Evolutionary conservation across 1,140 invertebrate species (phyloP).

Genomic region (Drosophila sulfurigaster): DNA sequence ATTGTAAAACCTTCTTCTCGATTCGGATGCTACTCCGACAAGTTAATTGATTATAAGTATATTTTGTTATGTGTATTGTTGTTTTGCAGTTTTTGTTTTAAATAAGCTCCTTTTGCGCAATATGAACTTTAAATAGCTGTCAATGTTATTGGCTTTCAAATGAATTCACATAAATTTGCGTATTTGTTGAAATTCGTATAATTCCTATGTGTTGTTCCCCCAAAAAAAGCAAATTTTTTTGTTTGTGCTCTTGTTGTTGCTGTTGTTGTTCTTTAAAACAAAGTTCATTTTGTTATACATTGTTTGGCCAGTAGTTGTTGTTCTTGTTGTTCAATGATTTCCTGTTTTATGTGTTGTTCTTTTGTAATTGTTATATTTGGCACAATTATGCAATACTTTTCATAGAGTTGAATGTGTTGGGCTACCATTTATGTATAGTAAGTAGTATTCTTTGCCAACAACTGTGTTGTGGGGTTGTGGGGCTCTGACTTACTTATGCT

Average conservation of each 20-base stretch:
- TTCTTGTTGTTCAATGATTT: constrained; percentile 45
- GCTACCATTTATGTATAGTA: constrained; percentile 30
- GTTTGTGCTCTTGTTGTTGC: constrained; percentile 59
- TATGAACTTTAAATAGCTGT: constrained; percentile 54
- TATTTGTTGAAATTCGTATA: constrained; percentile 80
- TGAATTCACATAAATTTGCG: constrained; percentile 46
- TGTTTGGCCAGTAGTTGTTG: constrained; percentile 65
- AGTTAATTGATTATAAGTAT: constrained; percentile 21
- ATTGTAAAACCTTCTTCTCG: constrained; percentile 17
- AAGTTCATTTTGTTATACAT: constrained; percentile 29
- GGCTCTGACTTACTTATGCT: constrained; percentile 61
- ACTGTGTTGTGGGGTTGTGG: constrained; percentile 41
- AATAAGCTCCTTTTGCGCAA: constrained; percentile 71
- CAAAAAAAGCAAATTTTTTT: constrained; percentile 72
- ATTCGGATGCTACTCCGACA: constrained; percentile 11
- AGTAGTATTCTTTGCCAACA: constrained; percentile 47
- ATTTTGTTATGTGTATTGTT: constrained; percentile 14
- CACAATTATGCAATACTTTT: constrained; percentile 54
- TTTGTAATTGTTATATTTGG: constrained; percentile 31
- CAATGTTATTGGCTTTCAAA: constrained; percentile 40
- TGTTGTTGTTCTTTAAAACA: constrained; percentile 42
- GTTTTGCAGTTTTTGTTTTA: constrained; percentile 49
- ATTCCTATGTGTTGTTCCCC: constrained; percentile 84
- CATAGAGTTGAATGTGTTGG: constrained; percentile 36
- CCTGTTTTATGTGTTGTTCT: constrained; percentile 40